Percentiles rank a stretch among this genome's conserved stretches.
Evolutionary conservation across 1,140 invertebrate species (phyloP).

Genomic region (Diplogasteroides magnus): DNA sequence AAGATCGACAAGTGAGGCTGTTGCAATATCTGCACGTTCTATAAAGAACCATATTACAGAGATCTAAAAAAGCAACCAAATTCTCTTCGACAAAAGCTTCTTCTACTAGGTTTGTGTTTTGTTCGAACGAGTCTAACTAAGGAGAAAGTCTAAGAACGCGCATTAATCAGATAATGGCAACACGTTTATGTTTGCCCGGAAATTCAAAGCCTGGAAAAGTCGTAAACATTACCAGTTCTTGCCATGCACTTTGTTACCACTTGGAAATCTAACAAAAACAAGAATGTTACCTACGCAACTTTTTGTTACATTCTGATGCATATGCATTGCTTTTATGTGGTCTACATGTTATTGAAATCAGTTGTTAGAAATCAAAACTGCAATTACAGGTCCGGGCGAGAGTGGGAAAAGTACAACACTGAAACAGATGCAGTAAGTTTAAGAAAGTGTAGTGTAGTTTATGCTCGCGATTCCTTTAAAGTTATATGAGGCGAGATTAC

Average conservation of each 20-base stretch:
- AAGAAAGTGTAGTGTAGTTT: not conserved
- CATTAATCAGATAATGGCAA: not conserved
- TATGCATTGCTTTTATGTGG: not conserved
- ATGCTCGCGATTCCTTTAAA: not conserved
- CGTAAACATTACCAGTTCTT: not conserved
- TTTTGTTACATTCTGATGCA: not conserved
- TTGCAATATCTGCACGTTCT: not conserved
- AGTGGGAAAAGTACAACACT: slow-evolving; percentile 93
- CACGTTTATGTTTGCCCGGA: not conserved
- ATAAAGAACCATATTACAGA: not conserved
- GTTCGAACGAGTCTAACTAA: not conserved
- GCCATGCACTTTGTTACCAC: not conserved
- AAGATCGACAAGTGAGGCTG: not conserved
- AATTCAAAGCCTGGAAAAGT: not conserved
- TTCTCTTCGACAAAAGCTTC: slow-evolving; percentile 7
- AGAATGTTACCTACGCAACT: not conserved
- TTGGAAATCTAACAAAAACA: not conserved
- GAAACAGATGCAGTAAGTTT: slow-evolving; percentile 81
- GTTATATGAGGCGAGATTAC: not conserved
- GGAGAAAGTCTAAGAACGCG: no score
- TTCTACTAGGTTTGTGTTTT: slow-evolving; percentile 19
- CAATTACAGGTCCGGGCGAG: slow-evolving; percentile 78
- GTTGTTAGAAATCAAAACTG: no score
- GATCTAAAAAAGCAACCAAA: not conserved
- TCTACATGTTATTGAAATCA: not conserved